These are phyloP conservation scores for Illadopsis cleaveri DNA, from an alignment of 2,113 vertebrate genomes.

Conservation along the genomic window DNA sequence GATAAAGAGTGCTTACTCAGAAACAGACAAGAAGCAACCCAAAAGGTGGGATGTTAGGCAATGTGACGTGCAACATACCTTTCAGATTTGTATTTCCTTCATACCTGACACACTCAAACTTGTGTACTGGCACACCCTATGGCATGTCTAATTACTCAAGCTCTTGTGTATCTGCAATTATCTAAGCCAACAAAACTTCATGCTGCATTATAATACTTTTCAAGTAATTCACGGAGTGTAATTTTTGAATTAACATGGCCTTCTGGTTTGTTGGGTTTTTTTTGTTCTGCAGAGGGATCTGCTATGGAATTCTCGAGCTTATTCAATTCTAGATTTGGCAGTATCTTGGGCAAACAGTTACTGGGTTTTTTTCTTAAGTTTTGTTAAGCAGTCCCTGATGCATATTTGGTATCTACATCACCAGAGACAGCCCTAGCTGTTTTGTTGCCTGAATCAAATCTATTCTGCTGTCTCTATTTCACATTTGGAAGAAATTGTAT, in stretches of 20 bases:
- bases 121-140: background rate
- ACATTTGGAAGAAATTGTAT: background rate
- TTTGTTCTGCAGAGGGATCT: background rate
- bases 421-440: background rate
- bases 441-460: background rate
- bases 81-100: slow-evolving; percentile 19
- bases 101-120: background rate
- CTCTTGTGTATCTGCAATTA: background rate
- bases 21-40: background rate
- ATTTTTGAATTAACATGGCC: background rate
- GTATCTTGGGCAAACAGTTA: background rate
- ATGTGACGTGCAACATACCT: background rate
- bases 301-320: background rate
- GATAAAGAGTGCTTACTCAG: background rate
- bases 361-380: background rate
- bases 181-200: background rate
- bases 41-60: background rate
- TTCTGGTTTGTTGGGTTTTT: too few relatives aligned
- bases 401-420: background rate
- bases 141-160: background rate
- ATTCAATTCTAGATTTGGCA: background rate
- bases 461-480: background rate
- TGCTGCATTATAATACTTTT: background rate
- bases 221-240: background rate
- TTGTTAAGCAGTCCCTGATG: background rate